These are phyloP conservation scores for Myotis lucifugus DNA, from an alignment of 2,113 vertebrate genomes.

Conservation along the genomic window DNA sequence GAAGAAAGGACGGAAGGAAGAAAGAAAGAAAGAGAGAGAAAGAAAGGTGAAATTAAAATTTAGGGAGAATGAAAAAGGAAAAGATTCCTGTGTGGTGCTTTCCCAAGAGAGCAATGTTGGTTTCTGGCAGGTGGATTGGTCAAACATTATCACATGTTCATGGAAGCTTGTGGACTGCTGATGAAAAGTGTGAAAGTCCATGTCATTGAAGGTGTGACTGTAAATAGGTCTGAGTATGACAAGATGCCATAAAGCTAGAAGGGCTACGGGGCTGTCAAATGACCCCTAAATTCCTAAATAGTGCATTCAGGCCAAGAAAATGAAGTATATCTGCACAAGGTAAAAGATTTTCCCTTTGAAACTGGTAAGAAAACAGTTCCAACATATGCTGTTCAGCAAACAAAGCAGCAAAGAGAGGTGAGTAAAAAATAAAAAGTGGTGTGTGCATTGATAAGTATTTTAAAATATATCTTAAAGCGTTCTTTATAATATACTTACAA, in stretches of 20 bases:
- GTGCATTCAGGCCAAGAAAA: background rate
- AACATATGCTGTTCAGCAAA: background rate
- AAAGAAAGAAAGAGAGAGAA: too few relatives aligned
- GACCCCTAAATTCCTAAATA: background rate
- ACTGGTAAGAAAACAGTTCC: background rate
- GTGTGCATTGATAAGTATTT: background rate
- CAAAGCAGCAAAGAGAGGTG: background rate
- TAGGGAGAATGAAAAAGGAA: background rate
- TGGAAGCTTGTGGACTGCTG: too few relatives aligned
- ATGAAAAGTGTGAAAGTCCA: background rate
- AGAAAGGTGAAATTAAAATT: background rate
- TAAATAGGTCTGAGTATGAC: background rate
- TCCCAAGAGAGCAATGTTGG: background rate
- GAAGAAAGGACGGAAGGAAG: fast-evolving
- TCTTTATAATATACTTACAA: background rate
- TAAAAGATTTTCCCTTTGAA: background rate
- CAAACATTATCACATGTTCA: background rate
- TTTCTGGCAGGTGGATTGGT: background rate
- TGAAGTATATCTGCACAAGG: background rate
- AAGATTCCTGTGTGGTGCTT: background rate
- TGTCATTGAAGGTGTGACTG: background rate
- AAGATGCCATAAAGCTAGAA: background rate
- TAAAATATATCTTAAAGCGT: background rate
- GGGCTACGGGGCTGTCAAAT: background rate
- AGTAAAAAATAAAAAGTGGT: background rate